phyloP scores from a whole-genome alignment of 2,113 vertebrate species.

The Neodontobutis hainanensis region DNA sequence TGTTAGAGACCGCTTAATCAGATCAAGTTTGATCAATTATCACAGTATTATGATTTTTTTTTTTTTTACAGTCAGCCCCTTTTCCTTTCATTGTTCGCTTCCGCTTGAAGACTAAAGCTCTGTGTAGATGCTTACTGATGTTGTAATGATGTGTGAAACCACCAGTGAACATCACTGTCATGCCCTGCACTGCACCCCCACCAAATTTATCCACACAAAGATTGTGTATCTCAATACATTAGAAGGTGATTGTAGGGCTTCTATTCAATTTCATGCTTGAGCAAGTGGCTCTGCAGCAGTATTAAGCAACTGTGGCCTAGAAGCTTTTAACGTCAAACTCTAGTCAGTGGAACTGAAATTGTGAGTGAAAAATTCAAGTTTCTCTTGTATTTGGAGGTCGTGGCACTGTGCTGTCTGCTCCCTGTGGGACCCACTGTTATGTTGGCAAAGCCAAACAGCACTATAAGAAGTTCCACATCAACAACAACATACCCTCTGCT shows the following conservation, averaged over 20 bases:
- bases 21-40: too few species aligned
- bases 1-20: too few species aligned
- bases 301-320: not conserved
- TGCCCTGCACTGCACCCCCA: constrained; percentile 19
- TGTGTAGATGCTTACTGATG: constrained; percentile 60
- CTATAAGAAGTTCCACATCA: constrained; percentile 14
- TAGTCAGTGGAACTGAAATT: not conserved
- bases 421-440: constrained; percentile 11
- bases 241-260: constrained; percentile 16
- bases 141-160: constrained; percentile 57
- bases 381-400: constrained; percentile 11
- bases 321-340: not conserved
- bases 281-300: not conserved
- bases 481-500: constrained; percentile 30
- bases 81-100: constrained; percentile 47
- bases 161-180: constrained; percentile 31
- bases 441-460: constrained; percentile 16
- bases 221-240: constrained; percentile 12
- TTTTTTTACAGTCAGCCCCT: constrained; percentile 11
- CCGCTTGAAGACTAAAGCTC: constrained; percentile 52
- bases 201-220: constrained; percentile 22
- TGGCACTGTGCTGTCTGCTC: not conserved
- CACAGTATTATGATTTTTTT: not conserved
- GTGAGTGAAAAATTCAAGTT: constrained; percentile 4
- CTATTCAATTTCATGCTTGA: constrained; percentile 21